phyloP scores from a whole-genome alignment of 2,113 vertebrate species.

The Epinephelus fuscoguttatus region DNA sequence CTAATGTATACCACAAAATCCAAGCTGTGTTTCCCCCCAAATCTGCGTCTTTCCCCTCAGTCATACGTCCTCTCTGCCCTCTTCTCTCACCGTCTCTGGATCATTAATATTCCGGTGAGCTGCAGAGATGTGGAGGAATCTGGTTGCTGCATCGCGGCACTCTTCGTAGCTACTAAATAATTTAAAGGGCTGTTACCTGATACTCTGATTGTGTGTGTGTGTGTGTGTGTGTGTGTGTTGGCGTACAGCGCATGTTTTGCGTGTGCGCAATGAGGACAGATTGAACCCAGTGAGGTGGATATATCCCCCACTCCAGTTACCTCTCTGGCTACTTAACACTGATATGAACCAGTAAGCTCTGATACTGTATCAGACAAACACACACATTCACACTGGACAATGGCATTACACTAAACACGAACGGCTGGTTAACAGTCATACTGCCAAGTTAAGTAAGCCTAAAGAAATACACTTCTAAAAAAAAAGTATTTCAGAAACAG shows the following conservation, averaged over 20 bases:
- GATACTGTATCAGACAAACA: slow-evolving; percentile 65
- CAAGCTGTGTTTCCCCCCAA: not conserved
- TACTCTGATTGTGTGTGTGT: slow-evolving; percentile 41
- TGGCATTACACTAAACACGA: slow-evolving; percentile 35
- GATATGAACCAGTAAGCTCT: slow-evolving; percentile 74
- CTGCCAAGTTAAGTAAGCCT: slow-evolving; percentile 1
- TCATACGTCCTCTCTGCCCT: not conserved
- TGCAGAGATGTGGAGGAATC: slow-evolving; percentile 71
- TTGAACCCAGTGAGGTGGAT: slow-evolving; percentile 69
- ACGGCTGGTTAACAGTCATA: slow-evolving; percentile 7
- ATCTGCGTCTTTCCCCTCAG: slow-evolving; percentile 18
- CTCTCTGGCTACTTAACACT: slow-evolving; percentile 57
- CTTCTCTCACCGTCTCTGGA: slow-evolving; percentile 34
- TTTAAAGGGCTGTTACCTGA: slow-evolving; percentile 78
- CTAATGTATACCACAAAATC: not conserved
- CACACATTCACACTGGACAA: slow-evolving; percentile 46
- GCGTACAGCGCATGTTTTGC: slow-evolving; percentile 8
- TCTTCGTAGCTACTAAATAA: slow-evolving; percentile 82
- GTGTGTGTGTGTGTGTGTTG: slow-evolving; percentile 18
- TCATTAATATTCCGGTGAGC: slow-evolving; percentile 78
- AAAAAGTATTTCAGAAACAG: not conserved
- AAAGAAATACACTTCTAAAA: not conserved
- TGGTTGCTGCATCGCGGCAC: slow-evolving; percentile 69
- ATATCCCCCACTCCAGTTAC: slow-evolving; percentile 75
- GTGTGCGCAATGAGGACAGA: slow-evolving; percentile 71